These are phyloP conservation scores for Conus canariensis DNA, from an alignment of 2,888 invertebrate genomes.

Conservation along the genomic window DNA sequence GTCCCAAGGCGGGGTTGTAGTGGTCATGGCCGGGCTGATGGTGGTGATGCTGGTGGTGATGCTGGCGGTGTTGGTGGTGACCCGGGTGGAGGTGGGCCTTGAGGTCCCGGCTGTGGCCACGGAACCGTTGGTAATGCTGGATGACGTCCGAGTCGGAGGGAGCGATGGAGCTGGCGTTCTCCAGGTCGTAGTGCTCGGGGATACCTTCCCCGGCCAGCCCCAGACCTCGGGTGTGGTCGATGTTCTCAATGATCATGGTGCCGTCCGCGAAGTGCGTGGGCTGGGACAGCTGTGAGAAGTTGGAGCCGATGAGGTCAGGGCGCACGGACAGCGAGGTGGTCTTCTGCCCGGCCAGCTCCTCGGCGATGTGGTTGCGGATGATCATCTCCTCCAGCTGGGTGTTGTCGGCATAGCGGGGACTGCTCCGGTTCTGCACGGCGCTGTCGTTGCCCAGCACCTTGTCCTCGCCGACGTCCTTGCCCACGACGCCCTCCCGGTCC, in stretches of 20 bases:
- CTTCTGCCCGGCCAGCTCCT: constrained; percentile 89
- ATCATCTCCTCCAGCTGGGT: constrained; percentile 74
- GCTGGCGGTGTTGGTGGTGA: constrained; percentile 44
- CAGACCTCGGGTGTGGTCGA: constrained; percentile 58
- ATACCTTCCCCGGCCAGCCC: constrained; percentile 60
- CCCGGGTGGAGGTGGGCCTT: constrained; percentile 37
- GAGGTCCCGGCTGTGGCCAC: constrained; percentile 75
- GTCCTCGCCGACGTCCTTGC: constrained; percentile 11
- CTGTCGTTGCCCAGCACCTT: constrained; percentile 33
- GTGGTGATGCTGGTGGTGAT: background rate
- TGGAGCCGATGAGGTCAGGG: constrained; percentile 95
- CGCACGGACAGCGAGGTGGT: constrained; percentile 87
- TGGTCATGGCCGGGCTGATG: constrained; percentile 48
- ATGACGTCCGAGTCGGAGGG: constrained; percentile 96
- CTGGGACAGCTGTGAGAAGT: constrained; percentile 81
- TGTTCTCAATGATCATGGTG: constrained; percentile 73
- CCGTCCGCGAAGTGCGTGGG: constrained; percentile 69
- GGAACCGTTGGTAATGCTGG: constrained; percentile 95
- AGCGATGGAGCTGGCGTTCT: constrained; percentile 98
- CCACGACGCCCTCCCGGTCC: constrained; percentile 24
- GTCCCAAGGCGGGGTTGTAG: background rate
- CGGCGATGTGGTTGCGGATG: constrained; percentile 86
- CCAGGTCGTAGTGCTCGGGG: constrained; percentile 88
- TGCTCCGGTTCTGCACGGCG: constrained; percentile 23
- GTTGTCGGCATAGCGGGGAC: constrained; percentile 59